Evolutionary conservation across 2,888 invertebrate species (phyloP).

Genomic region (Embidobia sp.): DNA sequence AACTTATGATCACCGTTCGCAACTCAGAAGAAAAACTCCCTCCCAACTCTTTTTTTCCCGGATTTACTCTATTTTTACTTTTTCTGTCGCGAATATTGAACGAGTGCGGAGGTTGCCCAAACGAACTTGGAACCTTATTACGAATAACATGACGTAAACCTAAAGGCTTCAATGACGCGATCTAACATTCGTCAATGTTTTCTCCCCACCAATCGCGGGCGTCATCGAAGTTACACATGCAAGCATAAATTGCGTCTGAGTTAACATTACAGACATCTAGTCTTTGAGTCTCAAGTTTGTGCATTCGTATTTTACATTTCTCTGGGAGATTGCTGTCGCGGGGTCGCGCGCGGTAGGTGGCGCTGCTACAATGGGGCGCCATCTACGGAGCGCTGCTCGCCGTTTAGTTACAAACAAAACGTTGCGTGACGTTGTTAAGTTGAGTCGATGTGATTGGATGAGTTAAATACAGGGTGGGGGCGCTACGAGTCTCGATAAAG

Average conservation of each 20-base stretch:
- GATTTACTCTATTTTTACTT: constrained; percentile 1
- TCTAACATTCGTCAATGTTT: neutral
- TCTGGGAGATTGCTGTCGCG: constrained; percentile 14
- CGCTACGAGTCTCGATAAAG: constrained; percentile 14
- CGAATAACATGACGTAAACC: constrained; percentile 31
- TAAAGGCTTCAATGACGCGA: constrained; percentile 28
- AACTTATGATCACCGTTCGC: no score
- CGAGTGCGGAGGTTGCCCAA: constrained; percentile 42
- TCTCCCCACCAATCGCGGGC: neutral
- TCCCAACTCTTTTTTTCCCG: neutral
- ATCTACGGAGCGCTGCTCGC: neutral
- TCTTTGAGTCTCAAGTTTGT: constrained; percentile 54
- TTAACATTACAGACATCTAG: constrained; percentile 48
- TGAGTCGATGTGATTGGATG: constrained; percentile 24
- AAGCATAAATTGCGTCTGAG: constrained; percentile 47
- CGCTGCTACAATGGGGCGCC: constrained; percentile 6
- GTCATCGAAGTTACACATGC: constrained; percentile 43
- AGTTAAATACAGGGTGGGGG: constrained; percentile 32
- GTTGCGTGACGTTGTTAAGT: constrained; percentile 1
- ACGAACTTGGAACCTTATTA: constrained; percentile 32
- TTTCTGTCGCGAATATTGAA: constrained; percentile 43
- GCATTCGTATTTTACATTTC: constrained; percentile 48
- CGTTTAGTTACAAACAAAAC: constrained; percentile 15
- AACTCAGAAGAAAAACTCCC: no score
- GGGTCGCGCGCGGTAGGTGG: neutral